Base-by-base conservation (phyloP, 2,113 vertebrate species). In the Labeo rohita region DNA sequence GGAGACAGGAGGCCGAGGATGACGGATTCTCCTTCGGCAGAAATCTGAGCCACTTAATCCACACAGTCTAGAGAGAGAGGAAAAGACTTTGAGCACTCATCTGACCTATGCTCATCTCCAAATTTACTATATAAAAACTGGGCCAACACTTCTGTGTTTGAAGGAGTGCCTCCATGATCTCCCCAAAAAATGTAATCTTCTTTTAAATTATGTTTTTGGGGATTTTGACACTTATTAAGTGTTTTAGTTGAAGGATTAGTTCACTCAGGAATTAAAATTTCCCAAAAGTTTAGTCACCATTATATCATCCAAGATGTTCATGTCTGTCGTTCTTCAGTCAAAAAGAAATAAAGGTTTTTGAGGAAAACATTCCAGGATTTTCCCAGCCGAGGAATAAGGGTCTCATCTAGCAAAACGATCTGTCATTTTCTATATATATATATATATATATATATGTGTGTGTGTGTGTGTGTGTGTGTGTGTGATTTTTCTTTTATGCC, bases 91-190 rank as follows among this genome's bases (percentile, higher is more conserved):
- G 83, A 83, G 84, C 76, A n/a, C 83, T 74, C 47, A n/a, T 16
- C 65, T 73, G 85, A 84, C 85, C 74, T 73, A 15, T 91, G 92
- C 93, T 82, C 93, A 93, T 94, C 94, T 80, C 23, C 8, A 80
- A 66, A 66, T 77, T 65, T 50, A 86, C 74, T 49, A 49, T 45
- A 65, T 61, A 65, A 47, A 81, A 63, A n/a, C 52, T 63, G 36
- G 16, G 34, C 73, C 15, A 54, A 36, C 34, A 9, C 47, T 54
- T 15, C 50, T 4, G 70, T 70, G 15, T 70, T 39, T 6, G 6
- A 16, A 0, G 43, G 8, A 3, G 2, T 75, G 28, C 1, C 23
- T 28, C 23, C n/a, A 0, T 75, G 21, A 21, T 74, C n/a, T n/a
- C 11, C 2, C n/a, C 6, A 28, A 23, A 49, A 74, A 23, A 47